phyloP scores from a whole-genome alignment of 1,140 invertebrate species.

The Drosophila malerkotliana region DNA sequence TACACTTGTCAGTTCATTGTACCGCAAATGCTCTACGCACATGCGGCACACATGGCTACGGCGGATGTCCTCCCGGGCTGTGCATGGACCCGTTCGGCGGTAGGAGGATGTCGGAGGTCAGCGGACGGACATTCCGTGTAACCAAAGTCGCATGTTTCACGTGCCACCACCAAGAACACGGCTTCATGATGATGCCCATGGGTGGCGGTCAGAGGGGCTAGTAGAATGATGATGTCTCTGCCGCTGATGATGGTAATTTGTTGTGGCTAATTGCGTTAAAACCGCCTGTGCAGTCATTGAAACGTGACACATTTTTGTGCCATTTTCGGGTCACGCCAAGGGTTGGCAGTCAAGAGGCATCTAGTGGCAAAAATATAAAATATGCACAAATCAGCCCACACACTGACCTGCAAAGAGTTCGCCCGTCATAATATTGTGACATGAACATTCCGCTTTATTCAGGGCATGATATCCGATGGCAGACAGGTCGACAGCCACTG shows the following conservation, averaged over 20 bases:
- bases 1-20: conserved; percentile 81
- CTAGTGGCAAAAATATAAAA: conserved; percentile 44
- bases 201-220: conserved; percentile 4
- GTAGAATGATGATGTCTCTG: conserved; percentile 32
- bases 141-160: conserved; percentile 66
- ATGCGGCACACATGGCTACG: conserved; percentile 16
- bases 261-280: conserved; percentile 78
- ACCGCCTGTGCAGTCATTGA: conserved; percentile 65
- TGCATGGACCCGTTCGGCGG: conserved; percentile 6
- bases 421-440: conserved; percentile 63
- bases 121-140: conserved; percentile 42
- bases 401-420: conserved; percentile 25
- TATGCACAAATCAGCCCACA: conserved; percentile 47
- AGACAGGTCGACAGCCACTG: conserved; percentile 37
- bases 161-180: conserved; percentile 47
- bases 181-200: conserved; percentile 30
- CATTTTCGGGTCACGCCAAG: conserved; percentile 48
- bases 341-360: conserved; percentile 14
- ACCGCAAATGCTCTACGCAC: conserved; percentile 60
- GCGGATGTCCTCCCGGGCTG: background rate
- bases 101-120: conserved; percentile 34
- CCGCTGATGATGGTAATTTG: conserved; percentile 69
- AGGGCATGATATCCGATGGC: conserved; percentile 26
- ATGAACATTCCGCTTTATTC: conserved; percentile 24
- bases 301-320: conserved; percentile 74